Base-by-base conservation (phyloP, 2,888 invertebrate species). In the Proisotoma minuta region DNA sequence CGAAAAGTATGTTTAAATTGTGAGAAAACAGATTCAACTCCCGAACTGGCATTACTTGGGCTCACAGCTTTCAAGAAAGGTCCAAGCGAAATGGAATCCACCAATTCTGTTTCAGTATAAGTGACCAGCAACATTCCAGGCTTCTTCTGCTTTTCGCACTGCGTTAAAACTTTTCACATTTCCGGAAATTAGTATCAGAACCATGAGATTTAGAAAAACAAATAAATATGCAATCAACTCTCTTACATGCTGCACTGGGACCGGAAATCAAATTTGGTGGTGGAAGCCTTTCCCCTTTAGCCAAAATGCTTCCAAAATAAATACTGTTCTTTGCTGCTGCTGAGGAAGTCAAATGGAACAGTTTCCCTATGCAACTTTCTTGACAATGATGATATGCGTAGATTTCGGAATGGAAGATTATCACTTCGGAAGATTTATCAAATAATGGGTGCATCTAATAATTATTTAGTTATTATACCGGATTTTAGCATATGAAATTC, bases 221-320 rank as follows among this genome's bases (percentile, higher is more conserved):
- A 34, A 34, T 34, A 34, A 10, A 5, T 18, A 43, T 12, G 43
- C n/a, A n/a, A n/a, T n/a, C n/a, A n/a, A n/a, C n/a, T n/a, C n/a
- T 29, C 48, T 59, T 65, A 62, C 65, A 50, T 26, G 66, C 66
- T 12, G 70, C 70, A 50, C 65, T 60, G 1, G 68, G 59, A 10
- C 70, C 70, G 34, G 65, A 57, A 54, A 70, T 58, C 2, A 70
- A 54, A 63, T 70, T 70, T 1, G 70, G 68, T 15, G 62, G 63
- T 5, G 66, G 61, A 12, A 68, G 53, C 3, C 47, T 47, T 8
- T 29, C 12, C 5, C 53, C 62, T 23, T 60, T 50, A 10, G 28
- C 2, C n/a, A n/a, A n/a, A 3, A 60, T 59, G 20, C 20, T 5
- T 43, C 43, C 43, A 43, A 43, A n/a, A 43, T n/a, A n/a, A n/a